phyloP scores from a whole-genome alignment of 2,888 invertebrate species.

The Oligia fasciuncula region DNA sequence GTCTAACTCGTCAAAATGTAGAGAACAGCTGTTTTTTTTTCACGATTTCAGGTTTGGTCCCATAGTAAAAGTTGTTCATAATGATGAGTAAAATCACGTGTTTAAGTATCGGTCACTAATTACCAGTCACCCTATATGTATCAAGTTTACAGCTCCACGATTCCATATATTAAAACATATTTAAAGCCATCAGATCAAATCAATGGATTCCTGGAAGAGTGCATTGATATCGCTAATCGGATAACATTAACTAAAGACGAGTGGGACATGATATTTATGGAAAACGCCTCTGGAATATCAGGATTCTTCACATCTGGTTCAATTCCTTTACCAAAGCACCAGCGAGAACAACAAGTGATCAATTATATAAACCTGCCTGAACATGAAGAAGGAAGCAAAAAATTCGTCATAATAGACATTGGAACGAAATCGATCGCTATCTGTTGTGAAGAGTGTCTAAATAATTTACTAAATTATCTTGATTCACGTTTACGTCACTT shows the following conservation, averaged over 20 bases:
- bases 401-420: neutral
- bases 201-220: slow-evolving; percentile 3
- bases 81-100: no score
- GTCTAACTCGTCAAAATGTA: no score
- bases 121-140: no score
- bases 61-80: no score
- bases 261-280: slow-evolving; percentile 2
- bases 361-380: slow-evolving; percentile 14
- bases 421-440: neutral
- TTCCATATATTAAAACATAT: slow-evolving; percentile 11
- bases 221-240: slow-evolving; percentile 6
- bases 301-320: neutral
- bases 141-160: neutral
- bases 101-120: no score
- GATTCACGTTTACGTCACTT: slow-evolving; percentile 7
- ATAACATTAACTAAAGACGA: slow-evolving; percentile 5
- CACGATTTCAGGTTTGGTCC: no score
- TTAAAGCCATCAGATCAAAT: slow-evolving; percentile 9
- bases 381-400: slow-evolving; percentile 6
- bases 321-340: neutral
- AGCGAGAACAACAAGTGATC: slow-evolving; percentile 4
- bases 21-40: no score
- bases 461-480: slow-evolving; percentile 2
- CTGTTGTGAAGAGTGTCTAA: neutral
- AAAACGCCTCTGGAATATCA: slow-evolving; percentile 13